Evolutionary conservation across 2,113 vertebrate species (phyloP), one percentile per base, ranked within the genome.

Genomic region (Plestiodon gilberti): DNA sequence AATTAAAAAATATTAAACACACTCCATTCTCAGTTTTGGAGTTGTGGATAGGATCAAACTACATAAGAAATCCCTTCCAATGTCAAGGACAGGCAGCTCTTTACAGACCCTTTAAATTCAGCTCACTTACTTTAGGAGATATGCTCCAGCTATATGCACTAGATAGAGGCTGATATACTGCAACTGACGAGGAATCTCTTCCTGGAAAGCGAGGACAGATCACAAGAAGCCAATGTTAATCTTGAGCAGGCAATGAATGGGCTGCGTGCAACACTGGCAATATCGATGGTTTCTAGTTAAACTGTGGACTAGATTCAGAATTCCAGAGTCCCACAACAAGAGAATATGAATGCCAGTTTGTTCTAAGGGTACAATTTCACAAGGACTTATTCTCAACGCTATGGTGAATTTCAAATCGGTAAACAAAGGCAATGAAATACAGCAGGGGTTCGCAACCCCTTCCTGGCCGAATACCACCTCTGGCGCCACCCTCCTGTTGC

Each of bases 161-260:
- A 99, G 95, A 94, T 99, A 99, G 65, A 99, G 96, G 20, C 94
- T 86, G 85, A 99, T 98, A 91, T 98, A 98, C 93, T 97, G 97
- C 83, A 99, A 94, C 95, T 98, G 98, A 76, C 98, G 98, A 20
- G 98, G 97, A 74, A 99, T 96, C 95, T 99, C 99, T 94, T 99
- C 99, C 99, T 99, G 95, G 77, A 93, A 94, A 94, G 17, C 61
- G 78, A 85, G 90, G 13, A 91, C 87, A 70, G 52, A 43, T 6
- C 73, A 77, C 18, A 52, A 35, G 15, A 57, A 38, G 48, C 55
- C 48, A 79, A 20, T n/a, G 76, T 43, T 59, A n/a, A 70, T 78
- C 8, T 6, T 30, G 81, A 55, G n/a, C 13, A n/a, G 18, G 48
- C 4, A 62, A 40, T 30, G 10, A 80, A 64, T 55, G 25, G 22